A percentile compares a stretch with the other conserved stretches of the same genome.
Evolutionary conservation across 2,113 vertebrate genomes (phyloP).

Genomic region (Ivindomyrus marchei): DNA sequence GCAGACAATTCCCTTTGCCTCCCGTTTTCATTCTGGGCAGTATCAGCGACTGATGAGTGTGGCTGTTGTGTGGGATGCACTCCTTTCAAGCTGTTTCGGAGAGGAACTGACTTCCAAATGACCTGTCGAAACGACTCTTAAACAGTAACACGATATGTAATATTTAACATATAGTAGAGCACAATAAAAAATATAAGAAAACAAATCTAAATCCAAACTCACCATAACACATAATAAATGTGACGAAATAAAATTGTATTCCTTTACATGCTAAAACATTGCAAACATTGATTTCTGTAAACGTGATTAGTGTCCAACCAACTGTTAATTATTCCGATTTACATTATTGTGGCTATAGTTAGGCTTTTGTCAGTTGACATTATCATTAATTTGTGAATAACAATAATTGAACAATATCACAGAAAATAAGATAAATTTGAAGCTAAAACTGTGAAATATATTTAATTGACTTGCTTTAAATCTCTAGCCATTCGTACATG

Average conservation of each 20-base stretch:
- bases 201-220: not conserved
- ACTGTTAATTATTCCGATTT: not conserved
- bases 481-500: not conserved
- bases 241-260: not conserved
- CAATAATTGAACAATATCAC: not conserved
- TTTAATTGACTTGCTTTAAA: not conserved
- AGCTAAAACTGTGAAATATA: not conserved
- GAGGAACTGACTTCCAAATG: not conserved
- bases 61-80: constrained; percentile 25
- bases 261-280: not conserved
- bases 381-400: not conserved
- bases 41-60: constrained; percentile 29
- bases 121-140: not conserved
- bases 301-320: not conserved
- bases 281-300: not conserved
- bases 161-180: not conserved
- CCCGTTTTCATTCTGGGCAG: constrained; percentile 49
- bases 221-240: not conserved
- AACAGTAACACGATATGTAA: constrained; percentile 8
- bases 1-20: constrained; percentile 31
- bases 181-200: not conserved
- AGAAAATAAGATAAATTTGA: not conserved
- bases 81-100: not conserved
- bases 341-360: not conserved
- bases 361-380: not conserved